A percentile compares a stretch with the other conserved stretches of the same genome.
Conservation (phyloP, 2,113 vertebrate species). For the Pseudopodoces humilis region DNA sequence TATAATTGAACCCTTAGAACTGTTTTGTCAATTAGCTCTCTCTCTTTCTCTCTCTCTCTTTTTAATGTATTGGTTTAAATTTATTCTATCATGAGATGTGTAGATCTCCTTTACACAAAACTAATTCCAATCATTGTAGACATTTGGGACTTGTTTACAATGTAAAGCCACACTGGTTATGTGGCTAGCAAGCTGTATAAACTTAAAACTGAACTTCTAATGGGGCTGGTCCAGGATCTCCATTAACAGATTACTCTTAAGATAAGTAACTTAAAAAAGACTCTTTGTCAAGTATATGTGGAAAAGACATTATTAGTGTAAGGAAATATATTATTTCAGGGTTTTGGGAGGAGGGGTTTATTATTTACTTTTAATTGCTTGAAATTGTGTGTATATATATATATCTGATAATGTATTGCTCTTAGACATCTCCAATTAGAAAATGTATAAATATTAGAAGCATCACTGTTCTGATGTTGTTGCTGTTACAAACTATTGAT, state of each 20-base stretch:
- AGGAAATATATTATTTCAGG: slow-evolving; percentile 75
- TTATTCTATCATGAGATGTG: slow-evolving; percentile 54
- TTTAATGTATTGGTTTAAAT: slow-evolving; percentile 51
- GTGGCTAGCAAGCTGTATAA: slow-evolving; percentile 78
- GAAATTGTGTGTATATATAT: slow-evolving; percentile 77
- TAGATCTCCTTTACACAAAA: slow-evolving; percentile 51
- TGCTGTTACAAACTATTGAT: slow-evolving; percentile 74
- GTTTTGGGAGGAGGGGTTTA: slow-evolving; percentile 72
- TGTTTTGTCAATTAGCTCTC: slow-evolving; percentile 27
- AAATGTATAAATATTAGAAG: slow-evolving; percentile 76
- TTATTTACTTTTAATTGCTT: slow-evolving; percentile 81
- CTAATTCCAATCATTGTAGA: slow-evolving; percentile 62
- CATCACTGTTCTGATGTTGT: slow-evolving; percentile 73
- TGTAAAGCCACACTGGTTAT: slow-evolving; percentile 75
- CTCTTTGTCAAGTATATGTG: slow-evolving; percentile 73
- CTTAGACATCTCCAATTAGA: slow-evolving; percentile 77
- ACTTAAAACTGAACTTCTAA: slow-evolving; percentile 75
- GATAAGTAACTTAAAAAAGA: slow-evolving; percentile 79
- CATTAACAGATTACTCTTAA: slow-evolving; percentile 73
- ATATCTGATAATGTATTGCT: slow-evolving; percentile 80
- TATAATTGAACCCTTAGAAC: not conserved
- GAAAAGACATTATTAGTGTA: slow-evolving; percentile 68
- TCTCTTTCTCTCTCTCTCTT: not conserved
- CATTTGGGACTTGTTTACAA: slow-evolving; percentile 69
- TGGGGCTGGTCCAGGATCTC: slow-evolving; percentile 76